Evolutionary conservation across 2,888 invertebrate genomes (phyloP), one percentile per base, ranked within the genome.

Genomic region (Ophraella communa): DNA sequence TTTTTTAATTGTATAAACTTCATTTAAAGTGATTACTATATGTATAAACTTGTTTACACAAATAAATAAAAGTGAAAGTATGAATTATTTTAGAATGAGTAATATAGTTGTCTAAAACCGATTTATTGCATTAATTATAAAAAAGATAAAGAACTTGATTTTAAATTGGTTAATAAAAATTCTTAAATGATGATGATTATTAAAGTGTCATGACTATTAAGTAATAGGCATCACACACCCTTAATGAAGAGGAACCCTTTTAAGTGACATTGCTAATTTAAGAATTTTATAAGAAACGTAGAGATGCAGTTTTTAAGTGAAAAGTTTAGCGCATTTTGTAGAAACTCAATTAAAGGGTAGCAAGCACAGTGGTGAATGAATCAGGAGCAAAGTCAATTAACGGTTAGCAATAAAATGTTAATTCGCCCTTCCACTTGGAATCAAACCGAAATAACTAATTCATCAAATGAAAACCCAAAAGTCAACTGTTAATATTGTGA

Each of bases 401-500:
- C 65, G 60, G 54, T 63, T 61, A 27, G 62, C 61, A 68, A 68
- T 59, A 57, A 68, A 67, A 64, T 66, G 66, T 64, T 59, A 62
- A 66, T 68, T 66, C 68, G 52, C 54, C 57, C 62, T 62, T 66
- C 66, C 55, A 62, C 61, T 62, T 58, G 62, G 61, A 63, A 64
- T 66, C 59, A 64, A 68, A 60, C 61, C 64, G 56, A 65, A 72
- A 65, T 71, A 73, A 71, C 73, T 74, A 72, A 72, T 73, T 68
- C 71, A 72, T 69, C 71, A 75, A 74, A 74, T 71, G 71, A 72
- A 72, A 71, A 70, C 70, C 62, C 65, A 70, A 69, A 67, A 67
- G 68, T 67, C 67, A 69, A 64, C 65, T 56, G 67, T 64, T 67
- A 64, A 69, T 74, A 69, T 70, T 71, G 69, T 69, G 62, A 69